Base-by-base conservation (phyloP, 2,113 vertebrate genomes). In the Scophthalmus maximus region DNA sequence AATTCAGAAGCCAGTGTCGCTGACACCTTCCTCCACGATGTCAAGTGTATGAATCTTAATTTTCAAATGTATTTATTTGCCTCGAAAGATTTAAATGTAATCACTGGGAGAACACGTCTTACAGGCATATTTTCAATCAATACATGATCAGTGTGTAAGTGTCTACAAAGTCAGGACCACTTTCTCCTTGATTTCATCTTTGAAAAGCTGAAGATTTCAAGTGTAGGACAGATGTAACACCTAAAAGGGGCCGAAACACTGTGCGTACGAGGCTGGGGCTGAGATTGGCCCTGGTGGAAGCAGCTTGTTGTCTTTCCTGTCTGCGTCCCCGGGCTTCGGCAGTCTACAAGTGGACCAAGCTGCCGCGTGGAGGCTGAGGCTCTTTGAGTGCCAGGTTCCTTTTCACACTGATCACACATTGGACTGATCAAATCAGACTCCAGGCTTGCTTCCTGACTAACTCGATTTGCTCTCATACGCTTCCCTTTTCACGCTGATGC, bases 391-490 rank as follows among this genome's bases (percentile, higher is more conserved):
- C 73, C 87, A 77, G 82, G 63, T 86, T 73, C 77, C 77, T 75
- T 78, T 91, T 90, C 88, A 90, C 90, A 87, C 85, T 85, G 90
- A 90, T 91, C 90, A 89, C 87, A 91, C 88, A 87, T 91, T 87
- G 88, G 78, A 62, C 90, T 89, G 88, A 90, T 91, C 88, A 63
- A 87, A 90, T 89, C 88, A 88, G 87, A 84, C 87, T 68, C 68
- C 86, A 78, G 88, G 78, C 76, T 87, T 89, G 90, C 87, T 90
- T 90, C 87, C 87, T 86, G 80, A 84, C 90, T 87, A 90, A 90
- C 90, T 88, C 82, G 59, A 91, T 91, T 89, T 91, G 84, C 82
- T 81, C 78, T 76, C 58, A 59, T 82, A 68, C 72, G 62, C 81
- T 87, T 89, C 88, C 89, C 76, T 88, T 86, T 85, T 89, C 81